Evolutionary conservation across 2,888 invertebrate genomes (phyloP), one percentile per base, ranked within the genome.

Genomic region (Eueremaeus valkanovi): DNA sequence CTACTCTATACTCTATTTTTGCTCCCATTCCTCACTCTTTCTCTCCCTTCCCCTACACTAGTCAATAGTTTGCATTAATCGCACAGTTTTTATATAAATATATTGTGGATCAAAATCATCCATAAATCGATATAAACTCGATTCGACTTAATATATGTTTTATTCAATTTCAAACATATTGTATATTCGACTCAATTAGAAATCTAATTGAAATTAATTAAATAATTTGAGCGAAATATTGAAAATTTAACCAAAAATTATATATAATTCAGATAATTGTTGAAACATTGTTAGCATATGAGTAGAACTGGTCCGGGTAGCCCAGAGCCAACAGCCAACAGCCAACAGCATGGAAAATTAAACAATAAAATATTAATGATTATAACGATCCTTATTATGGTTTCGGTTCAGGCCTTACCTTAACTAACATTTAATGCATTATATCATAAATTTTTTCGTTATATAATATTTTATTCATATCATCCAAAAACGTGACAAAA

Each of bases 401-500:
- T 31, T 31, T 18, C 31, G 27, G 61, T 31, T 1, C 18, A 6
- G 21, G 27, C 61, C 29, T 27, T 61, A 29, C 31, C 33, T 61
- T 61, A 61, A 61, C 55, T 55, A 55, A 55, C 55, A 55, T 55
- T 55, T 55, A 55, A 27, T 55, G 27, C 55, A 55, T 55, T 55
- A 55, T 21, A 55, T 55, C 24, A 55, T 55, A 24, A 55, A 24
- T 21, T 24, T 55, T 55, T 55, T 55, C 3, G 55, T 27, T 55
- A 16, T 24, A 42, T 42, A 55, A 8, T 55, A 55, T 49, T n/a
- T 49, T 49, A 49, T 55, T 55, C 55, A 55, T 55, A 55, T 55
- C 27, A 24, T 45, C 55, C 16, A 27, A 55, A 55, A 55, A 55
- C 55, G 55, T 55, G 55, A 55, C 55, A 55, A 55, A 55, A 21